Evolutionary conservation across 2,888 invertebrate genomes (phyloP), one percentile per base, ranked within the genome.

Genomic region (Pandemis heparana): DNA sequence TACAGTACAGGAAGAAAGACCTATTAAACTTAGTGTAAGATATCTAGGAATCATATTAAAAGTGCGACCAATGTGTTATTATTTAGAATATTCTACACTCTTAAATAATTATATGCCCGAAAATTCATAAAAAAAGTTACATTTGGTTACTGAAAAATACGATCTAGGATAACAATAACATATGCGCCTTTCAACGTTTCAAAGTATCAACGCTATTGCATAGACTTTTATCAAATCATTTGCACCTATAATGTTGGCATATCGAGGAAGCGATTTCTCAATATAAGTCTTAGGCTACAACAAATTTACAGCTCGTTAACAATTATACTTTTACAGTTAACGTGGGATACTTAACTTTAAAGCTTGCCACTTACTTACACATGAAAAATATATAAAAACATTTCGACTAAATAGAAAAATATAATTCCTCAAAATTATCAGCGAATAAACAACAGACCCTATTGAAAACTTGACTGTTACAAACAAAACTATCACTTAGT

Each of bases 281-380:
- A 84, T 79, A 76, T 79, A 79, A 78, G 79, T 74, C 86, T 87
- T 88, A 89, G 77, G 79, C 87, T 89, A 91, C 83, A 92, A 92
- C 91, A 90, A 92, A 89, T 89, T 87, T 90, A 91, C 89, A 90
- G 79, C 86, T 82, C 77, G 85, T 88, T 68, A 93, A 93, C 92
- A 92, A 89, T 86, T 87, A 90, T 84, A 83, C 86, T 85, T 83
- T 83, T 80, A 83, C 86, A 84, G 86, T 85, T 86, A 90, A 88
- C 89, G 84, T 53, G 65, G 65, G 73, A 48, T 86, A 89, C 89
- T 92, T 91, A 91, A 85, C 79, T 81, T 92, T 92, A 92, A 93
- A 92, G 92, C 92, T 93, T 90, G 87, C 85, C 85, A 85, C 83
- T 83, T 85, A 85, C 83, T n/a, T 18, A 83, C 63, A 80, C 75